Base-by-base conservation (phyloP, 1,140 invertebrate genomes). In the Palaemon carinicauda region DNA sequence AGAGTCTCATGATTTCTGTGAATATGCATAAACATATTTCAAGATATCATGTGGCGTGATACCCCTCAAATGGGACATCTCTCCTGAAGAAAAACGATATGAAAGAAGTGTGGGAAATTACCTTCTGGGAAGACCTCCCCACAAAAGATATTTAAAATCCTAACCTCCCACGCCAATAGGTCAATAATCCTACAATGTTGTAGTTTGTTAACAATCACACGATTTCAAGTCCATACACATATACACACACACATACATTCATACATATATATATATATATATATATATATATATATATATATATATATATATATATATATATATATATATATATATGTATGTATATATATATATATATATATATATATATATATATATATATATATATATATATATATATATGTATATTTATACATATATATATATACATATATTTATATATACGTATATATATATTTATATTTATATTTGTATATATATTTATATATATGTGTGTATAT, bases 211-310 rank as follows among this genome's bases (percentile, higher is more conserved):
- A n/a, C n/a, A n/a, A n/a, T n/a, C n/a, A n/a, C n/a, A n/a, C n/a
- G n/a, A n/a, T n/a, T n/a, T n/a, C n/a, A n/a, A n/a, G n/a, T n/a
- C 15, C 27, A 12, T 14, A 3, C 3, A 56, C 50, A 56, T 51
- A 56, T 50, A 56, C 50, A 56, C 50, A 56, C 50, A 56, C 50
- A 56, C 50, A 50, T 14, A 69, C 24, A 41, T n/a, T 41, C 24
- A 19, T 14, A 69, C 54, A 69, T 4, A n/a, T 4, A 29, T 24
- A 73, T 24, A 73, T 24, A 73, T 24, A 73, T 24, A 73, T 73
- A 73, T 73, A 73, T 73, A 73, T 73, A 73, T 73, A 73, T 73
- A 73, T 73, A 73, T 73, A 73, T 73, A 73, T 73, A 73, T 73
- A 73, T 73, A 73, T 73, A 73, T 73, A 73, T 73, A 73, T 73